Evolutionary conservation across 2,888 invertebrate genomes (phyloP).

Genomic region (Latheticus oryzae): DNA sequence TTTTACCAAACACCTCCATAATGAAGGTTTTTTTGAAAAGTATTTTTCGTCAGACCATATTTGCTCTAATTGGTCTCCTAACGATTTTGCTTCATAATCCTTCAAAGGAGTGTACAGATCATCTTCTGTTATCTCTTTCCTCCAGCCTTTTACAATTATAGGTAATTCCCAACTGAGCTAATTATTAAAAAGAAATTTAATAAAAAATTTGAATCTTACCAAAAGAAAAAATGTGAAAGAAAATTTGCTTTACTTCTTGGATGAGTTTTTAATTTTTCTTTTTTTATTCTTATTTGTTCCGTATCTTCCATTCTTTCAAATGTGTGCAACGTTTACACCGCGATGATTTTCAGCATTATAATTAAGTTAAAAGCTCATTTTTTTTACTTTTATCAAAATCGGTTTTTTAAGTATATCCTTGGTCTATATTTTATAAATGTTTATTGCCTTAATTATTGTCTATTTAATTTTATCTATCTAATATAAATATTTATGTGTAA

Average conservation of each 20-base stretch:
- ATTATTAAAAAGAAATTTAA: not conserved
- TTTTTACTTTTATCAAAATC: no score
- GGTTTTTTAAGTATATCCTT: no score
- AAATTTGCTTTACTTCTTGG: not conserved
- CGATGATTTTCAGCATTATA: no score
- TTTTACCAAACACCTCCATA: conserved; percentile 3
- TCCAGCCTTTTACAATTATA: conserved; percentile 16
- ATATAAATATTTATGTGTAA: no score
- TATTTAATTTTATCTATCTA: no score
- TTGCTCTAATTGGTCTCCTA: conserved; percentile 8
- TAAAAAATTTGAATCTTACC: conserved; percentile 6
- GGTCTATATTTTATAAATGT: no score
- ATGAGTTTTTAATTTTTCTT: conserved; percentile 4
- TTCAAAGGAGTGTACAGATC: conserved; percentile 13
- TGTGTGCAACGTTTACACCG: no score
- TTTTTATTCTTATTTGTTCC: conserved; percentile 5
- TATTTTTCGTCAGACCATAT: conserved; percentile 2
- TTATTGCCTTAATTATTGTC: no score
- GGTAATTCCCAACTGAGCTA: conserved; percentile 14
- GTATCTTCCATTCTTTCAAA: conserved; percentile 22
- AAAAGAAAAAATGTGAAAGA: conserved; percentile 16
- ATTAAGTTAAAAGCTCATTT: no score
- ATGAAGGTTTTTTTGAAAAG: not conserved
- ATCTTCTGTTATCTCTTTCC: conserved; percentile 12
- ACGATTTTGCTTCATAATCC: conserved; percentile 6